Percentiles rank a stretch among this genome's conserved stretches.
Evolutionary conservation across 2,113 vertebrate genomes (phyloP).

Genomic region (Brachypteracias leptosomus): DNA sequence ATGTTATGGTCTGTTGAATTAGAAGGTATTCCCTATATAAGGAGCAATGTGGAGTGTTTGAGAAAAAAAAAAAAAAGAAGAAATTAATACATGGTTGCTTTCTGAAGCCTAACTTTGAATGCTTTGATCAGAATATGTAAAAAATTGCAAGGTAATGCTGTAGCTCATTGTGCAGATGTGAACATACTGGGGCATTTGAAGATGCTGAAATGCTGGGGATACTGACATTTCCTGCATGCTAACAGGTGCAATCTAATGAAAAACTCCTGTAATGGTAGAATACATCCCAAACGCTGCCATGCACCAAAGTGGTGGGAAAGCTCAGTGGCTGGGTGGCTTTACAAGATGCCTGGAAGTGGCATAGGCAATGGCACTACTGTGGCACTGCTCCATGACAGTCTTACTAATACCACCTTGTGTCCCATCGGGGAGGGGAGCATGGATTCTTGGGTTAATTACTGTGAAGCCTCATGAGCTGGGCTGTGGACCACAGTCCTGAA

Average conservation of each 20-base stretch:
- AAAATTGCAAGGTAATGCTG: neutral
- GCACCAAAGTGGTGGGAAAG: neutral
- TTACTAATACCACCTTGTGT: neutral
- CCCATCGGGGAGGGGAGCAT: neutral
- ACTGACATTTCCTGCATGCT: neutral
- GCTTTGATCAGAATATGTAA: neutral
- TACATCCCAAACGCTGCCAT: neutral
- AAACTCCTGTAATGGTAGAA: neutral
- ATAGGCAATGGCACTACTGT: neutral
- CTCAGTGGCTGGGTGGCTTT: neutral
- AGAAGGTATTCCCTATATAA: neutral
- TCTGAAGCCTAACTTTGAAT: neutral
- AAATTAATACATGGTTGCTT: neutral
- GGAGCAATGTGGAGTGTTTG: accelerated
- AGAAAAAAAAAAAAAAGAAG: neutral
- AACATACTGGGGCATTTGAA: neutral
- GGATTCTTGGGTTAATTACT: neutral
- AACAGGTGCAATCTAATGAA: neutral
- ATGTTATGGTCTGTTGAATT: neutral
- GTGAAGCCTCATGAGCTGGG: neutral
- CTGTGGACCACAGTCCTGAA: neutral
- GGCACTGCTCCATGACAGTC: neutral
- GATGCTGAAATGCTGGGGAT: neutral
- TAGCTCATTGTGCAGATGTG: neutral
- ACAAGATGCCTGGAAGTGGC: neutral